These are phyloP conservation scores for Catharus bicknelli DNA, from an alignment of 2,113 vertebrate species.

Conservation along the genomic window DNA sequence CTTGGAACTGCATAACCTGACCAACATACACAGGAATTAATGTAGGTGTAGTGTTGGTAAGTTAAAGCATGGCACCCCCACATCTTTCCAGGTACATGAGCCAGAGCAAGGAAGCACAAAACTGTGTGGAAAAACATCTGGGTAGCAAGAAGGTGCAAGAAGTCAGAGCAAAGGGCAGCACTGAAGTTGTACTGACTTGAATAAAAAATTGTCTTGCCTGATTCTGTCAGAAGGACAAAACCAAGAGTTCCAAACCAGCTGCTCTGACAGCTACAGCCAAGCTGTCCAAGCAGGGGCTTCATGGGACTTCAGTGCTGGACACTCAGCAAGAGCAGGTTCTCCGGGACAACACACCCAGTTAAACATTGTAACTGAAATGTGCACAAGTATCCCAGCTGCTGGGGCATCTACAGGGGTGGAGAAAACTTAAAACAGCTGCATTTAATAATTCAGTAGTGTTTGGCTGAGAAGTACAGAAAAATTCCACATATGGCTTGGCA, in stretches of 20 bases:
- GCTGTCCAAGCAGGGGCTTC: fast-evolving
- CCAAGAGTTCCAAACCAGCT: not conserved
- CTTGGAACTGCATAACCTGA: not conserved
- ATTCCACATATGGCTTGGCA: not conserved
- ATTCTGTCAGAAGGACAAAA: not conserved
- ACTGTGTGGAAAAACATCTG: not conserved
- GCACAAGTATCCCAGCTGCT: not conserved
- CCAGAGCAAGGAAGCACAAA: not conserved
- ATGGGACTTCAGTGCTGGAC: fast-evolving
- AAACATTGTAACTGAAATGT: fast-evolving
- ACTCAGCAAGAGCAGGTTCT: fast-evolving
- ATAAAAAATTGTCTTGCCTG: not conserved
- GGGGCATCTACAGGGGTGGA: not conserved
- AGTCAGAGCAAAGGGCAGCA: fast-evolving
- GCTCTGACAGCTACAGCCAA: not conserved
- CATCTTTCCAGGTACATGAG: not conserved
- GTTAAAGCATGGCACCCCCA: not conserved
- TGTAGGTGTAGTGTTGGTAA: not conserved
- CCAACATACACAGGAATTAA: not conserved
- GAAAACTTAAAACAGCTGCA: fast-evolving
- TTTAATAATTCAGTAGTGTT: not conserved
- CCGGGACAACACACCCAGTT: not conserved
- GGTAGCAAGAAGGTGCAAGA: not conserved
- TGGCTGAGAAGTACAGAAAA: not conserved
- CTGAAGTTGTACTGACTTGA: not conserved